Evolutionary conservation across 23 tunicate species (phyloP).

Genomic region (Oikopleura vanhoeffeni): DNA sequence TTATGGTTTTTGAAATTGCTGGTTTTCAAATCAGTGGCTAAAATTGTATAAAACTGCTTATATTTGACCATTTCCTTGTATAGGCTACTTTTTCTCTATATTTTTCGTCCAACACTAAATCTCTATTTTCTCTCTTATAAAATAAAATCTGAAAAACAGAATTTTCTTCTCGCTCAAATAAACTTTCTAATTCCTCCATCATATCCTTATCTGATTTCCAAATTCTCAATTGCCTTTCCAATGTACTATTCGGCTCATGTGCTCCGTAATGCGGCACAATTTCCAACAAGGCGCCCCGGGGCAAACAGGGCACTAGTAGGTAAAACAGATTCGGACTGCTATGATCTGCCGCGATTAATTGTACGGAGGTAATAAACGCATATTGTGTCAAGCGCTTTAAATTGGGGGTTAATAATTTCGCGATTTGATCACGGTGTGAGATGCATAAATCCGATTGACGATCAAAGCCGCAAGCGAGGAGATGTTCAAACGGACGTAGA

Average conservation of each 20-base stretch:
- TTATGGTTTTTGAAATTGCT: too few relatives aligned
- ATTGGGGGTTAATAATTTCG: not conserved
- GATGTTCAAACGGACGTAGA: not conserved
- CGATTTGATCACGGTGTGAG: not conserved
- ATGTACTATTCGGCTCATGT: not conserved
- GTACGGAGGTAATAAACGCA: not conserved
- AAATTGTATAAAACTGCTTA: too few relatives aligned
- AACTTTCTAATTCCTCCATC: not conserved
- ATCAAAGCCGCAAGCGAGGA: not conserved
- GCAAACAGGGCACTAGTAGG: conserved; percentile 5
- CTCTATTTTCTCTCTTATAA: not conserved
- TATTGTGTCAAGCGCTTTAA: not conserved
- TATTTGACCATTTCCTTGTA: too few relatives aligned
- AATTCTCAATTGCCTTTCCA: not conserved
- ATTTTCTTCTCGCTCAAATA: not conserved
- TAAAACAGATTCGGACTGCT: not conserved
- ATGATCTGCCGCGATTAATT: not conserved
- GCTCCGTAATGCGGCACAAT: not conserved
- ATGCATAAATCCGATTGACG: not conserved
- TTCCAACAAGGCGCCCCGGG: not conserved
- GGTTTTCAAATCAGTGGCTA: too few relatives aligned
- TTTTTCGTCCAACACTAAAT: too few relatives aligned
- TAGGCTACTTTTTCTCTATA: too few relatives aligned
- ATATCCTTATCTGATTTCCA: not conserved
- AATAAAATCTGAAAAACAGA: not conserved